Percentiles rank a stretch among this genome's conserved stretches.
Conservation (phyloP, 1,140 invertebrate species). For the Diprion similis region DNA sequence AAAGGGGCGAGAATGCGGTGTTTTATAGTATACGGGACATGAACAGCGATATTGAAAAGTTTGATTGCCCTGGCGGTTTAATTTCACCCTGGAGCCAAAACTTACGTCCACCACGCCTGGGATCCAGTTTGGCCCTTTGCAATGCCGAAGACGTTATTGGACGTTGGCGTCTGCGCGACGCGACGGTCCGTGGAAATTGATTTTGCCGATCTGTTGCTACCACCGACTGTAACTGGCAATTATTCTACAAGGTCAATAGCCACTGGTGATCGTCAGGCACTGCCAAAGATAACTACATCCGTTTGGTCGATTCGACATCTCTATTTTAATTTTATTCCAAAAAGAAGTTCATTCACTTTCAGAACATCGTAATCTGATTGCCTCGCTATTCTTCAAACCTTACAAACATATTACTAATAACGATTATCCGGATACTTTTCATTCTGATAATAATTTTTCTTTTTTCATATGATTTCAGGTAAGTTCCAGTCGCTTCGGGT, state of each 20-base stretch:
- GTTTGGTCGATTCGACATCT: neutral
- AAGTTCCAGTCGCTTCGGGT: no score
- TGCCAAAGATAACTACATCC: no score
- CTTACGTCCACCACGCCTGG: neutral
- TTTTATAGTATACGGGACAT: constrained; percentile 39
- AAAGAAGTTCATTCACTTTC: neutral
- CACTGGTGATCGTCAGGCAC: no score
- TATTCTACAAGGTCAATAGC: neutral
- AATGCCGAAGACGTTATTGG: neutral
- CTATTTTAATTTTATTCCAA: neutral
- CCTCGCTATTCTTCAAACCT: no score
- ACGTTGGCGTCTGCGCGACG: neutral
- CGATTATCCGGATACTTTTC: no score
- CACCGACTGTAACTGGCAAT: neutral
- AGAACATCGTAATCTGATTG: no score
- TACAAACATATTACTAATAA: no score
- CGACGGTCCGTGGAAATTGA: constrained; percentile 32
- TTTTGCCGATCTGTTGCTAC: constrained; percentile 28
- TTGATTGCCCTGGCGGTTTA: constrained; percentile 37
- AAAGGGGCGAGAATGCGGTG: neutral
- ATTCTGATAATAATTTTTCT: no score
- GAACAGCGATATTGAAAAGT: constrained; percentile 39
- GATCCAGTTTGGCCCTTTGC: neutral
- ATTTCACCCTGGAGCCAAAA: constrained; percentile 22
- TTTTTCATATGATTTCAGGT: no score